Evolutionary conservation across 2,888 invertebrate species (phyloP).

Genomic region (Drosophila eohydei): DNA sequence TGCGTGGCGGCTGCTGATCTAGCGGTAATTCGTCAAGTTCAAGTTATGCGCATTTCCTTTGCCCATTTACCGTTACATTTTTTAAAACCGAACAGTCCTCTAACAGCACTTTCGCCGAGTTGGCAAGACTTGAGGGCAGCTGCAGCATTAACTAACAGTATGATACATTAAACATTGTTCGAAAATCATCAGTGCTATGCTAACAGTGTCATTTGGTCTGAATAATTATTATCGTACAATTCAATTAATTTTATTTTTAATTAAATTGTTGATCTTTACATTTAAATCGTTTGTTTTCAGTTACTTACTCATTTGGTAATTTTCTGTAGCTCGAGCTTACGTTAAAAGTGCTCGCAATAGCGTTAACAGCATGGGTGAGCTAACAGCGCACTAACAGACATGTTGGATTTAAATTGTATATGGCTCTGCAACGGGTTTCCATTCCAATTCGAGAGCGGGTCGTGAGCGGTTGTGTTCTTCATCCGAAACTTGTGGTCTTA

Average conservation of each 20-base stretch:
- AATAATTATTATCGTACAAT: background rate
- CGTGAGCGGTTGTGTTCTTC: constrained; percentile 75
- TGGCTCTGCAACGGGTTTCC: constrained; percentile 65
- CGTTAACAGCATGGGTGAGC: constrained; percentile 15
- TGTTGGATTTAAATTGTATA: constrained; percentile 55
- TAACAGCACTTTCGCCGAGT: constrained; percentile 62
- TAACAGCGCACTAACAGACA: constrained; percentile 28
- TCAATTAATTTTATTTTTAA: background rate
- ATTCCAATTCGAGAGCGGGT: constrained; percentile 82
- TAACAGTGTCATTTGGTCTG: background rate
- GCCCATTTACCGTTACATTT: constrained; percentile 68
- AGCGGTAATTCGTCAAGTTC: constrained; percentile 61
- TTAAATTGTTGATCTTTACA: background rate
- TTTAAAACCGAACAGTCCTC: constrained; percentile 34
- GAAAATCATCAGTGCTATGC: background rate
- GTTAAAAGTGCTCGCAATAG: constrained; percentile 8
- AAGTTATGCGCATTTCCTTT: constrained; percentile 78
- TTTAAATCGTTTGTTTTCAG: too few relatives aligned
- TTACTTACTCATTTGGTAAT: background rate
- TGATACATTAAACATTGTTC: background rate
- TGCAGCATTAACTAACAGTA: constrained; percentile 22
- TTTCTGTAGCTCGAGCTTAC: background rate
- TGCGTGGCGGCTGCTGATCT: constrained; percentile 48
- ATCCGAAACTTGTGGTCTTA: constrained; percentile 53
- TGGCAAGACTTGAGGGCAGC: constrained; percentile 17